These are phyloP conservation scores for Elaeidobius kamerunicus DNA, from an alignment of 2,888 invertebrate genomes.

Conservation along the genomic window DNA sequence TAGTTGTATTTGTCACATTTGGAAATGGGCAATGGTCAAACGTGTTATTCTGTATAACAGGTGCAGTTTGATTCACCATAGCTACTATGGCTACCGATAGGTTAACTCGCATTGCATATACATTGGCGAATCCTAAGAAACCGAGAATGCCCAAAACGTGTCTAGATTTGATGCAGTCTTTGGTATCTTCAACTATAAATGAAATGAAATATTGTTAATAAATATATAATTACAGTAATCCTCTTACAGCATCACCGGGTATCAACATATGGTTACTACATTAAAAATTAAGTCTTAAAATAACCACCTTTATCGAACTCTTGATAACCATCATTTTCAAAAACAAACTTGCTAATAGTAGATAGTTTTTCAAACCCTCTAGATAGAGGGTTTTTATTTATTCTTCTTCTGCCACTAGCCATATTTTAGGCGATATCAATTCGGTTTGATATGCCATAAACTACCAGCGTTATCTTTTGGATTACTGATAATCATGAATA, in stretches of 20 bases:
- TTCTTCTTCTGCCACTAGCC: slow-evolving; percentile 5
- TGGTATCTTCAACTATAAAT: slow-evolving; percentile 58
- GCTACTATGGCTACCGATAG: slow-evolving; percentile 92
- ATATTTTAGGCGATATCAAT: too few relatives aligned
- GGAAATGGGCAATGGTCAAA: slow-evolving; percentile 60
- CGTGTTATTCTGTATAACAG: slow-evolving; percentile 55
- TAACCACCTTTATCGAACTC: slow-evolving; percentile 17
- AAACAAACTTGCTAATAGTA: slow-evolving; percentile 23
- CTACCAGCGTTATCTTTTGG: too few relatives aligned
- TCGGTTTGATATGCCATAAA: too few relatives aligned
- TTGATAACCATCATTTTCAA: slow-evolving; percentile 20
- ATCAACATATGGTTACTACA: not conserved
- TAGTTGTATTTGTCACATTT: slow-evolving; percentile 49
- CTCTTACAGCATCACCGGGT: not conserved
- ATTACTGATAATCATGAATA: too few relatives aligned
- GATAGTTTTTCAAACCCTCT: slow-evolving; percentile 18
- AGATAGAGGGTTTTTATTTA: slow-evolving; percentile 3
- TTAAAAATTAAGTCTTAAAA: too few relatives aligned
- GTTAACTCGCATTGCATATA: slow-evolving; percentile 88
- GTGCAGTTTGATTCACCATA: slow-evolving; percentile 79
- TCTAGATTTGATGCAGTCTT: slow-evolving; percentile 67
- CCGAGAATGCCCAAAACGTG: slow-evolving; percentile 79
- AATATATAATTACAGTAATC: not conserved
- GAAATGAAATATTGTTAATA: slow-evolving; percentile 4
- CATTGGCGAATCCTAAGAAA: slow-evolving; percentile 83